Percentiles rank a stretch among this genome's conserved stretches.
Evolutionary conservation across 2,113 vertebrate species (phyloP).

Genomic region (Heterocephalus glaber): DNA sequence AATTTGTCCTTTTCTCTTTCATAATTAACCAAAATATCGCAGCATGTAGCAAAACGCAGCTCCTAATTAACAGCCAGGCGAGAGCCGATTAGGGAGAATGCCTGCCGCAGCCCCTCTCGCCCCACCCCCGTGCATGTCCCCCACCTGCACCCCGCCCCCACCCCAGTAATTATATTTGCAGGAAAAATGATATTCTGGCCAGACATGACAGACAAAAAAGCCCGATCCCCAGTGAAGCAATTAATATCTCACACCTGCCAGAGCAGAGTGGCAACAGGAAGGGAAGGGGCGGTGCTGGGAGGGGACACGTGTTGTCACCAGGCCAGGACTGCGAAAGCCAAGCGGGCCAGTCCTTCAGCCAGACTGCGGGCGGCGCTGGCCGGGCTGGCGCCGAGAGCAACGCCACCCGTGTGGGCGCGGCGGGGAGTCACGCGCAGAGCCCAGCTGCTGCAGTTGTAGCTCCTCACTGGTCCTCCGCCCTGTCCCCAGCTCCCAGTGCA

Average conservation of each 20-base stretch:
- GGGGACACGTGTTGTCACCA: constrained; percentile 26
- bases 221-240: constrained; percentile 88
- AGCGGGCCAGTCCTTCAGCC: constrained; percentile 64
- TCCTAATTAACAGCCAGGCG: constrained; percentile 87
- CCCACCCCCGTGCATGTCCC: background rate
- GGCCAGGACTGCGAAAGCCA: constrained; percentile 51
- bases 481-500: background rate
- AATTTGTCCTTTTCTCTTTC: constrained; percentile 88
- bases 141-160: constrained; percentile 20
- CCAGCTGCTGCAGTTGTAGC: background rate
- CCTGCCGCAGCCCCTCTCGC: constrained; percentile 59
- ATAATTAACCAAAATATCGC: constrained; percentile 90
- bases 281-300: constrained; percentile 50
- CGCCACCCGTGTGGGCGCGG: background rate
- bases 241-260: constrained; percentile 92
- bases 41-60: constrained; percentile 85
- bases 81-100: constrained; percentile 85
- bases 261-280: constrained; percentile 75
- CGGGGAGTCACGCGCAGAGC: background rate
- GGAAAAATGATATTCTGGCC: constrained; percentile 87
- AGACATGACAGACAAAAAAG: constrained; percentile 85
- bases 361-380: background rate
- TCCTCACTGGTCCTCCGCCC: no score
- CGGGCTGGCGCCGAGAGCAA: background rate
- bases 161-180: constrained; percentile 86